phyloP scores from a whole-genome alignment of 1,140 invertebrate genomes.

The Neodiprion fabricii region DNA sequence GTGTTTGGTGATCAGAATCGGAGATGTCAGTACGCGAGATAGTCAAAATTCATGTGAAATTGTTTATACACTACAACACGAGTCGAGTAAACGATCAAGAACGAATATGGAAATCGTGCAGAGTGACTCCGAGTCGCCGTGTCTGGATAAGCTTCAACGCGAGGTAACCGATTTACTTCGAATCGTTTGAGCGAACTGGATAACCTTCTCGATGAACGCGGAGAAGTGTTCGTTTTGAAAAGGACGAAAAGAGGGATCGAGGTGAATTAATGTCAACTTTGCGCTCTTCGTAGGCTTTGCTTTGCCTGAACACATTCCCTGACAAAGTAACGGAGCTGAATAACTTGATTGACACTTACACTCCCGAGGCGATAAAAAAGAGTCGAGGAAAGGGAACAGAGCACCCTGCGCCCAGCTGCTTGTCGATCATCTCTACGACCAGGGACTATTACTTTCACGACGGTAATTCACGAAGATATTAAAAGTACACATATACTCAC shows the following conservation, averaged over 20 bases:
- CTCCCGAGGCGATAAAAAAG: slow-evolving; percentile 36
- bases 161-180: slow-evolving; percentile 35
- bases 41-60: slow-evolving; percentile 45
- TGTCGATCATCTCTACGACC: neutral
- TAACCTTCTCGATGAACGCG: neutral
- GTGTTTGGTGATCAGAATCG: neutral
- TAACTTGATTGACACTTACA: slow-evolving; percentile 42
- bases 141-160: slow-evolving; percentile 37
- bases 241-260: neutral
- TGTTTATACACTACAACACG: slow-evolving; percentile 30
- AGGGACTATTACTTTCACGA: slow-evolving; percentile 7
- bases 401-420: neutral
- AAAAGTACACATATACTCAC: too few species aligned
- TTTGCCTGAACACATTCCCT: slow-evolving; percentile 46
- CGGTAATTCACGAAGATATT: neutral
- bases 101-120: slow-evolving; percentile 21
- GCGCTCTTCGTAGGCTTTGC: slow-evolving; percentile 35
- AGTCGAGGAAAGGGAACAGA: slow-evolving; percentile 17
- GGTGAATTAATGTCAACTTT: neutral
- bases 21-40: slow-evolving; percentile 31
- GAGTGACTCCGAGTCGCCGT: slow-evolving; percentile 30
- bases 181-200: neutral
- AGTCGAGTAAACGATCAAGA: slow-evolving; percentile 24
- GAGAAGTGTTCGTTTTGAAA: neutral
- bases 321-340: slow-evolving; percentile 48